Evolutionary conservation across 1,140 invertebrate species (phyloP).

Genomic region (Chelonus insularis): DNA sequence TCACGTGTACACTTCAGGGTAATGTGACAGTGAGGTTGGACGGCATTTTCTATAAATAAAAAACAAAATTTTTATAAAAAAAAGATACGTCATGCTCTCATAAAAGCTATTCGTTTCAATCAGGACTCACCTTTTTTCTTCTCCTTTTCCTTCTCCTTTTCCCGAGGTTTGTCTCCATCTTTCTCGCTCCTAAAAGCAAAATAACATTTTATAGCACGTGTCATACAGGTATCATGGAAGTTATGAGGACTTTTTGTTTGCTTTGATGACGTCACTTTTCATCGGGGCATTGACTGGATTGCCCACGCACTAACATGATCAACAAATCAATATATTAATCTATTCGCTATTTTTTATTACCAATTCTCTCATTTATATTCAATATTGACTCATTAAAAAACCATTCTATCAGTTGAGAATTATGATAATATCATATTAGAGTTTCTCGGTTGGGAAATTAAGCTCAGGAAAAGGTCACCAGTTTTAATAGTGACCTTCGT

Average conservation of each 20-base stretch:
- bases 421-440: too few relatives aligned
- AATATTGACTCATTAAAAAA: too few relatives aligned
- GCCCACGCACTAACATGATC: background rate
- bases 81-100: too few relatives aligned
- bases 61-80: background rate
- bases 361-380: background rate
- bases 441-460: too few relatives aligned
- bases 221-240: background rate
- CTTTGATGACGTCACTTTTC: background rate
- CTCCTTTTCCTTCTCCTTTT: constrained; percentile 57
- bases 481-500: constrained; percentile 9
- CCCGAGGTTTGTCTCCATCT: constrained; percentile 47
- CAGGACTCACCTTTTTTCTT: constrained; percentile 51
- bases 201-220: constrained; percentile 3
- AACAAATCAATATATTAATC: constrained; percentile 7
- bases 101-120: background rate
- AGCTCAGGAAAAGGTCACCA: too few relatives aligned
- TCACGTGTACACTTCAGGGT: constrained; percentile 89
- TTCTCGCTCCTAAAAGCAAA: constrained; percentile 47
- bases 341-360: background rate
- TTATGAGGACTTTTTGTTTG: background rate
- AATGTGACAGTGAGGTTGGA: constrained; percentile 90
- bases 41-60: constrained; percentile 58
- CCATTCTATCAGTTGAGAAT: too few relatives aligned
- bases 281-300: constrained; percentile 4